These are phyloP conservation scores for Cephus cinctus DNA, from an alignment of 1,140 invertebrate genomes.

Conservation along the genomic window DNA sequence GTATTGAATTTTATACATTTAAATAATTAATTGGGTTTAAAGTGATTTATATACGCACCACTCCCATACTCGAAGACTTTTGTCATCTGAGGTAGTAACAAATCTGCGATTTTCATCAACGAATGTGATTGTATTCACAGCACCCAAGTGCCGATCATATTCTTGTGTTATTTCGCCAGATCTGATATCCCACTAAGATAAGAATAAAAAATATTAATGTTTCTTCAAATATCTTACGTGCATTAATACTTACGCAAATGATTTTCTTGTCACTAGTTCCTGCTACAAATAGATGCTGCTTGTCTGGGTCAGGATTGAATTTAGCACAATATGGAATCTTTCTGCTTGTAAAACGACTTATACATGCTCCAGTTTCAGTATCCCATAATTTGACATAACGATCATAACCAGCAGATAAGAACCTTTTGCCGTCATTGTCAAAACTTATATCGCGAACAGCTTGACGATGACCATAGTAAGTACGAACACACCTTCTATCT, in stretches of 20 bases:
- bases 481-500: constrained; percentile 88
- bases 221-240: constrained; percentile 5
- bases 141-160: constrained; percentile 97
- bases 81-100: constrained; percentile 98
- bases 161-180: constrained; percentile 96
- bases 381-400: constrained; percentile 98
- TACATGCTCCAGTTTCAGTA: constrained; percentile 93
- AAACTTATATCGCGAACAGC: constrained; percentile 96
- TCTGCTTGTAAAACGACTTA: constrained; percentile 88
- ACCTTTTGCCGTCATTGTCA: constrained; percentile 90
- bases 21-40: constrained; percentile 7
- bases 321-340: constrained; percentile 98
- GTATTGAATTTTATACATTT: constrained; percentile 9
- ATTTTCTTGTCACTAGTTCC: constrained; percentile 99
- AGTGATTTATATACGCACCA: constrained; percentile 66
- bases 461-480: constrained; percentile 95
- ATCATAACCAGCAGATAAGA: constrained; percentile 92
- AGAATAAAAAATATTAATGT: constrained; percentile 17
- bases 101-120: constrained; percentile 98
- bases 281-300: constrained; percentile 96
- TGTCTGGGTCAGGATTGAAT: constrained; percentile 96
- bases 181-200: constrained; percentile 88
- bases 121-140: constrained; percentile 98
- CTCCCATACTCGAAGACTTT: constrained; percentile 98
- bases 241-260: constrained; percentile 79